Percentiles rank a stretch among this genome's conserved stretches.
These are phyloP conservation scores for Chloroclystis v-ata DNA, from an alignment of 2,888 invertebrate genomes.

Conservation along the genomic window DNA sequence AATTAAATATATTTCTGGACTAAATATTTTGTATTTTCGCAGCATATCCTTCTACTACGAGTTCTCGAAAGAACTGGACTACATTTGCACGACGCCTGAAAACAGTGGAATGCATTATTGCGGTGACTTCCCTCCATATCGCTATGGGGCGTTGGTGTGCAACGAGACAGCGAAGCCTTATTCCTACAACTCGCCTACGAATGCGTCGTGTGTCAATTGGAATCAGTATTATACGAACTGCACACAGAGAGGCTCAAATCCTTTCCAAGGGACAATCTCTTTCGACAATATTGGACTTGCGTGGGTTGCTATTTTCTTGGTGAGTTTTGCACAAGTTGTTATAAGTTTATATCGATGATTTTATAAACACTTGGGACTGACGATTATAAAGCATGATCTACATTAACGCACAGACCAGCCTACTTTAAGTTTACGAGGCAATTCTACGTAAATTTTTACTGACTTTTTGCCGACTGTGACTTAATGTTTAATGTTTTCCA, in stretches of 20 bases:
- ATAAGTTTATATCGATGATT: not conserved
- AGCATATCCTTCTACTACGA: conserved; percentile 91
- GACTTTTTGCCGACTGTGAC: too few species aligned
- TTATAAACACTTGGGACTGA: too few species aligned
- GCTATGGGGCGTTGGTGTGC: conserved; percentile 85
- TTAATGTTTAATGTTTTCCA: conserved; percentile 52
- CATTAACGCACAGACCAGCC: too few species aligned
- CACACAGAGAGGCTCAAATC: conserved; percentile 94
- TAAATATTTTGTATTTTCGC: conserved; percentile 32
- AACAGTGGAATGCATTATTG: conserved; percentile 97
- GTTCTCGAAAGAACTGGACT: conserved; percentile 93
- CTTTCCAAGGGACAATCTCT: conserved; percentile 99
- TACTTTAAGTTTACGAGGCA: too few species aligned
- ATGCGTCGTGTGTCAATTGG: conserved; percentile 96
- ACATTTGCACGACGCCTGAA: conserved; percentile 95
- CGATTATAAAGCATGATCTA: too few species aligned
- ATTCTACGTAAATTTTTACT: too few species aligned
- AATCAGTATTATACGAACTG: conserved; percentile 98
- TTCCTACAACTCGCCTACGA: conserved; percentile 81
- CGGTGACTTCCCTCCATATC: conserved; percentile 87
- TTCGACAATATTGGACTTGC: conserved; percentile 99
- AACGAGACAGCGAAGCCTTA: conserved; percentile 83
- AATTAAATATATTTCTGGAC: not conserved
- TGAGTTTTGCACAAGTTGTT: conserved; percentile 67
- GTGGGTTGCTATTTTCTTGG: conserved; percentile 99